Evolutionary conservation across 2,888 invertebrate species (phyloP).

Genomic region (Agriopis aurantiaria): DNA sequence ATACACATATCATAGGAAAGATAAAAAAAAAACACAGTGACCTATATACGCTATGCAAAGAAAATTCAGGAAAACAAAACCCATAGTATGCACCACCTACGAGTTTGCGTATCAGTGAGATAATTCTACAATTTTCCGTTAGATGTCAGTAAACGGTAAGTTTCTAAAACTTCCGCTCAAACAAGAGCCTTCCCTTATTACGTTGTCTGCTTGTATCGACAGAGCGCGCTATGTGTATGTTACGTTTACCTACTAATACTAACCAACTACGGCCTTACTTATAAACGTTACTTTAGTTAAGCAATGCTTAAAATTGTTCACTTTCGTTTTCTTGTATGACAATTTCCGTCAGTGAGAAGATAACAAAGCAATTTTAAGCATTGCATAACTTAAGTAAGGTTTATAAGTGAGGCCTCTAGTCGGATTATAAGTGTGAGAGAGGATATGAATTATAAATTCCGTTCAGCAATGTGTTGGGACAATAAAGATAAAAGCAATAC

Average conservation of each 20-base stretch:
- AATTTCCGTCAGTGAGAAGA: too few species aligned
- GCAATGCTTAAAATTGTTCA: too few species aligned
- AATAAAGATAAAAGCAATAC: slow-evolving; percentile 66
- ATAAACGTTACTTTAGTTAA: too few species aligned
- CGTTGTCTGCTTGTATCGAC: slow-evolving; percentile 59
- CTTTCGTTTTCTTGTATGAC: too few species aligned
- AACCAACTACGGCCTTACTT: neutral
- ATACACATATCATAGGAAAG: too few species aligned
- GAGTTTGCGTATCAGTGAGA: slow-evolving; percentile 47
- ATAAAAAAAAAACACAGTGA: neutral
- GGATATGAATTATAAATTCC: slow-evolving; percentile 43
- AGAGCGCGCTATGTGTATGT: slow-evolving; percentile 71
- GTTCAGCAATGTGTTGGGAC: slow-evolving; percentile 45
- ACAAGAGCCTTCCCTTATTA: slow-evolving; percentile 54
- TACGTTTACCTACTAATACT: neutral
- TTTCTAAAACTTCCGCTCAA: slow-evolving; percentile 46
- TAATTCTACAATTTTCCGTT: slow-evolving; percentile 71
- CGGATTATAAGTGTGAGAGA: neutral
- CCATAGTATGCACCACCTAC: slow-evolving; percentile 15
- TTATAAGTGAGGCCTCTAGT: neutral
- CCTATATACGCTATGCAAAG: neutral
- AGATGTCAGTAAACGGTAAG: slow-evolving; percentile 70
- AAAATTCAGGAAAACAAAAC: slow-evolving; percentile 2
- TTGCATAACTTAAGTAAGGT: too few species aligned
- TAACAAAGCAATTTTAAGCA: too few species aligned